Conservation (phyloP, 2,113 vertebrate genomes). For the Leuciscus idus region DNA sequence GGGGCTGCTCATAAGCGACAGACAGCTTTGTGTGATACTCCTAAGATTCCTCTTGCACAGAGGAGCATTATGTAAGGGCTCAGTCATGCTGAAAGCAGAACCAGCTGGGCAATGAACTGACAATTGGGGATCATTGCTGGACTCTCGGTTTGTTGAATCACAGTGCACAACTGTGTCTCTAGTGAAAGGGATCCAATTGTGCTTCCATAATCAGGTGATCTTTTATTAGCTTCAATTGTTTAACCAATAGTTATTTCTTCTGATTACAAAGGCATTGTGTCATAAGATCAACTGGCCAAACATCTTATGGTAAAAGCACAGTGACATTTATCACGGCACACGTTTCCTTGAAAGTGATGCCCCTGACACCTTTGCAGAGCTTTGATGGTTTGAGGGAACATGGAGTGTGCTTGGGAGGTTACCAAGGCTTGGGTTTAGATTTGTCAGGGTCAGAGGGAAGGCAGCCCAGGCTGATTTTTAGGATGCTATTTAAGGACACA, state of each 20-base stretch:
- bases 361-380: not conserved
- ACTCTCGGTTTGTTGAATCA: not conserved
- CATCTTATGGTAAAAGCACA: not conserved
- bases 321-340: not conserved
- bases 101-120: slow-evolving; percentile 1
- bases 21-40: not conserved
- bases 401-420: not conserved
- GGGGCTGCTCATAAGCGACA: not conserved
- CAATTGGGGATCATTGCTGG: not conserved
- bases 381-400: not conserved
- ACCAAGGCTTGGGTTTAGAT: not conserved
- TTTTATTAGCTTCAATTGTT: not conserved
- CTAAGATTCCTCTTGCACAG: slow-evolving; percentile 10
- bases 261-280: not conserved
- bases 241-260: not conserved
- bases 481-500: not conserved
- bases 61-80: slow-evolving; percentile 19
- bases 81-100: slow-evolving; percentile 22
- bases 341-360: not conserved
- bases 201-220: not conserved
- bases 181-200: not conserved
- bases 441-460: not conserved
- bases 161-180: not conserved
- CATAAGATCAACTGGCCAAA: not conserved
- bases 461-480: not conserved